Percentiles rank a stretch among this genome's conserved stretches.
Conservation (phyloP, 2,888 invertebrate genomes). For the Punctoribates punctum region DNA sequence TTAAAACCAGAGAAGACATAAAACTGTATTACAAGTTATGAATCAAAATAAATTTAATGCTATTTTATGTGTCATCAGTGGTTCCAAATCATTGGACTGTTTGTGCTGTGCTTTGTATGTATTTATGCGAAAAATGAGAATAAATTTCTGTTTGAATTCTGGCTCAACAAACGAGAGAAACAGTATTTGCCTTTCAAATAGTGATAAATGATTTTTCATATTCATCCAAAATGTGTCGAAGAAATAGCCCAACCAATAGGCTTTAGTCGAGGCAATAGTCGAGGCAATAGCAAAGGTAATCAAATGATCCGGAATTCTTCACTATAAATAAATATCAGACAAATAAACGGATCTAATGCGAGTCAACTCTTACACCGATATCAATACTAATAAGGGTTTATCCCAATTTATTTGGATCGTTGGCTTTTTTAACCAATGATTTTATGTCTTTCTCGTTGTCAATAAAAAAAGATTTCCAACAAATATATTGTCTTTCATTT, state of each 20-base stretch:
- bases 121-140: background rate
- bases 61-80: conserved; percentile 10
- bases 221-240: background rate
- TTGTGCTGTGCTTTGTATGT: background rate
- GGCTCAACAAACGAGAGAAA: background rate
- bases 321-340: background rate
- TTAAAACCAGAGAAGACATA: background rate
- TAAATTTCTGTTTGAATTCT: background rate
- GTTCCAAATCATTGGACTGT: background rate
- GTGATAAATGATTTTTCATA: conserved; percentile 19
- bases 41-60: background rate
- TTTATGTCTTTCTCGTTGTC: background rate
- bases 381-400: background rate
- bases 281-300: background rate
- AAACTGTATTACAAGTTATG: conserved; percentile 9
- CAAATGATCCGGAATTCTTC: background rate
- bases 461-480: background rate
- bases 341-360: conserved; percentile 3
- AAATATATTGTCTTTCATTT: background rate
- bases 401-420: background rate
- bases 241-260: too few species aligned
- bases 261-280: too few species aligned
- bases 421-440: background rate
- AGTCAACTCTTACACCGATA: background rate
- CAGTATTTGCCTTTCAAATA: conserved; percentile 1